Evolutionary conservation across 1,140 invertebrate genomes (phyloP).

Genomic region (Drosophila serrata): DNA sequence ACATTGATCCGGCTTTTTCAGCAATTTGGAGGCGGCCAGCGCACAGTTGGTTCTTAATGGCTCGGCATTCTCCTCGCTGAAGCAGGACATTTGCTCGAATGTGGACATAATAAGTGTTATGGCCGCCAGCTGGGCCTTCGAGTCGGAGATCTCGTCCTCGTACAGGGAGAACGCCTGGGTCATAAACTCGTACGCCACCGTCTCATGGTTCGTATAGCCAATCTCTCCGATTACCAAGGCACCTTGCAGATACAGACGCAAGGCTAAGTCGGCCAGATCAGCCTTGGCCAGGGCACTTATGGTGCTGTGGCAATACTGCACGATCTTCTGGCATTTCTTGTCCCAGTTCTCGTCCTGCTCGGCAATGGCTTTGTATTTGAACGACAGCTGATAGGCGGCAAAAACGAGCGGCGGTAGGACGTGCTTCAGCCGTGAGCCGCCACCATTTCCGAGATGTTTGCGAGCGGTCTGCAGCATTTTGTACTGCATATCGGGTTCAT

Average conservation of each 20-base stretch:
- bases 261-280: conserved; percentile 95
- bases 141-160: conserved; percentile 99
- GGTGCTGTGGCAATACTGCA: conserved; percentile 98
- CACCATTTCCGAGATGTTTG: conserved; percentile 95
- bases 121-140: conserved; percentile 97
- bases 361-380: conserved; percentile 91
- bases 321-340: conserved; percentile 99
- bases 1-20: conserved; percentile 99
- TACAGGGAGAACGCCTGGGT: conserved; percentile 99
- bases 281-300: conserved; percentile 97
- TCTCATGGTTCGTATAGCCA: conserved; percentile 97
- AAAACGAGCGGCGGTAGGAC: conserved; percentile 99
- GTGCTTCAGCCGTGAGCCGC: conserved; percentile 94
- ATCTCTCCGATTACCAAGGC: conserved; percentile 97
- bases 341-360: conserved; percentile 98
- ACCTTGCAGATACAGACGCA: conserved; percentile 97
- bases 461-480: conserved; percentile 94
- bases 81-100: conserved; percentile 97
- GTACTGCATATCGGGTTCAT: conserved; percentile 96
- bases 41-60: conserved; percentile 97
- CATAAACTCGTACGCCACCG: conserved; percentile 99
- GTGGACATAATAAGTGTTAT: conserved; percentile 98
- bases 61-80: conserved; percentile 98
- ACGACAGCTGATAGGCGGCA: conserved; percentile 96
- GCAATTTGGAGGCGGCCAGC: conserved; percentile 96